Evolutionary conservation across 2,113 vertebrate species (phyloP).

Genomic region (Catharus minimus): DNA sequence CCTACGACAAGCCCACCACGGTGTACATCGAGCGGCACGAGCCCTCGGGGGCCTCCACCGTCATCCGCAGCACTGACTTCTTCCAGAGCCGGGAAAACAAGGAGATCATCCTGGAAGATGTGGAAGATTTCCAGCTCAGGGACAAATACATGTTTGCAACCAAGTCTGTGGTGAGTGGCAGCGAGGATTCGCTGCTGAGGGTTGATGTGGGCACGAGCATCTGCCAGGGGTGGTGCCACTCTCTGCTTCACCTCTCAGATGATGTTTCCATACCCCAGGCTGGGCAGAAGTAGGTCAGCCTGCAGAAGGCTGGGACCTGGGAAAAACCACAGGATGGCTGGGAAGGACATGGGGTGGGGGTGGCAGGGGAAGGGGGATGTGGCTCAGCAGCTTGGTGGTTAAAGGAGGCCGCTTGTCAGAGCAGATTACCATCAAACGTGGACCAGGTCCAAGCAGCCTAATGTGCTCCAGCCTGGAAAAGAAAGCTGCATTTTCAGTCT

Average conservation of each 20-base stretch:
- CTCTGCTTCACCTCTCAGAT: background rate
- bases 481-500: background rate
- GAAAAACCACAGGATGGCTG: background rate
- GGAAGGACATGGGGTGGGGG: background rate
- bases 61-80: conserved; percentile 93
- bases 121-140: conserved; percentile 92
- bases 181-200: accelerated
- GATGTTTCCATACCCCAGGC: background rate
- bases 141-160: conserved; percentile 98
- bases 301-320: background rate
- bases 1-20: conserved; percentile 85
- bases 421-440: background rate
- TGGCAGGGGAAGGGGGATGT: background rate
- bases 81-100: conserved; percentile 92
- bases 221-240: accelerated
- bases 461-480: background rate
- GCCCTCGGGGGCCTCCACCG: conserved; percentile 85
- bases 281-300: conserved; percentile 48
- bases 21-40: conserved; percentile 92
- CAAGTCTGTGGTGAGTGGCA: conserved; percentile 83
- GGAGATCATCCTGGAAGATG: conserved; percentile 86
- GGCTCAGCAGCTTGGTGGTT: background rate
- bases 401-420: background rate
- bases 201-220: accelerated
- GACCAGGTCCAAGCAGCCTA: background rate